Base-by-base conservation (phyloP, 2,888 invertebrate genomes). In the Ormia ochracea region DNA sequence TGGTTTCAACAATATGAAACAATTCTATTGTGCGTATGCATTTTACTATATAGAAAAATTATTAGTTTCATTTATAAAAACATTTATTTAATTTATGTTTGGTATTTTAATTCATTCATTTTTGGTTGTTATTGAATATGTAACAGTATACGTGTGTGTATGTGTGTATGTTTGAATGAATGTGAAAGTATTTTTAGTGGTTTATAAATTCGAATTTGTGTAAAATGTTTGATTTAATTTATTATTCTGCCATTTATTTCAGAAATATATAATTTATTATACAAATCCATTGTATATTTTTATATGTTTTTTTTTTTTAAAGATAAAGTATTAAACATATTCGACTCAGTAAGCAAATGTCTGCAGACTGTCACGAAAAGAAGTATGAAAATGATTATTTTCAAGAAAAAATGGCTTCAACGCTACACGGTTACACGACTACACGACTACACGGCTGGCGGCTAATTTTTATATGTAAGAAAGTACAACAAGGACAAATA, bases 161-260 rank as follows among this genome's bases (percentile, higher is more conserved):
- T 26, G 5, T 23, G 19, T 23, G 1, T 31, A 10, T 26, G 21
- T 12, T 9, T 7, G 14, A 1, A 31, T n/a, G 45, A n/a, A n/a
- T 45, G 19, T 33, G 6, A 12, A 0, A 14, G 1, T 19, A 10
- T 50, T 31, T 36, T 26, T 45, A 14, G 28, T 12, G 2, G 1
- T 38, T 7, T 45, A 58, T 48, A 45, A 19, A 36, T 58, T 48
- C 4, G 36, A 59, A 38, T 50, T 31, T 70, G 38, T 12, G 33
- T 59, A 70, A 70, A 59, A 50, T 28, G 19, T 38, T 7, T 38
- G 50, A 70, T 59, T 59, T 70, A 19, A 70, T 59, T 50, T 70
- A 50, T 70, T 50, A 50, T 50, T 59, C 28, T 38, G 38, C 28
- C 28, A 70, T 70, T 59, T 59, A 28, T 41, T 38, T 38, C n/a